Conservation (phyloP, 2,797 vertebrate species). For the Malurus splendens region DNA sequence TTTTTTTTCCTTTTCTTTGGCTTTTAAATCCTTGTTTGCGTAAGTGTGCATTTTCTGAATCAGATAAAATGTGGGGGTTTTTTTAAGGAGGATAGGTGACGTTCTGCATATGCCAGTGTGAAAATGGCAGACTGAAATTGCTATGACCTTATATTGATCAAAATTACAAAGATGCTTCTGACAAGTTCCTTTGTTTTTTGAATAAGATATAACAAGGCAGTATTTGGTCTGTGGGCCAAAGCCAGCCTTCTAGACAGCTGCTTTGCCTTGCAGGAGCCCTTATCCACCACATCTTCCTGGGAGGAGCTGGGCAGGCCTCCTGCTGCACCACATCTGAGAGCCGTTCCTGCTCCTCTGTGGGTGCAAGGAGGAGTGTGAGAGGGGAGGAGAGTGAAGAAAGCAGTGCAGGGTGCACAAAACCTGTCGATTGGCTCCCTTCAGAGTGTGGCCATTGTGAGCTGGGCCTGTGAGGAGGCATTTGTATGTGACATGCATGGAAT, state of each 20-base stretch:
- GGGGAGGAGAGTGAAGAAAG: neutral
- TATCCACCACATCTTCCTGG: neutral
- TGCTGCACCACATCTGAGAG: neutral
- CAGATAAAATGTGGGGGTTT: neutral
- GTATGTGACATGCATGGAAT: neutral
- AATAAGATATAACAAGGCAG: neutral
- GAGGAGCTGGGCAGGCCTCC: neutral
- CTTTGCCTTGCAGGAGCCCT: neutral
- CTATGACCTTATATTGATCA: neutral
- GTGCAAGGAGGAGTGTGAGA: neutral
- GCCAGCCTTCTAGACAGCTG: slow-evolving; percentile 3
- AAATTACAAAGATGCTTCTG: neutral
- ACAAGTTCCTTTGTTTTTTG: neutral
- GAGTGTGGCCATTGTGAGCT: neutral
- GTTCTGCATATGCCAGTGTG: neutral
- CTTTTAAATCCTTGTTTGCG: neutral
- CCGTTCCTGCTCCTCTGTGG: neutral
- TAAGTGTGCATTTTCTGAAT: neutral
- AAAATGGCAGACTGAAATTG: neutral
- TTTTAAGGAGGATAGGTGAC: neutral
- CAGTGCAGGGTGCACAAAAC: neutral
- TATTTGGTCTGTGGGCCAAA: neutral
- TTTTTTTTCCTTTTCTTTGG: neutral
- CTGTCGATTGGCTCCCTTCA: neutral
- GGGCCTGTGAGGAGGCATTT: neutral